These are phyloP conservation scores for Antheraea yamamai DNA, from an alignment of 2,888 invertebrate genomes.

Conservation along the genomic window DNA sequence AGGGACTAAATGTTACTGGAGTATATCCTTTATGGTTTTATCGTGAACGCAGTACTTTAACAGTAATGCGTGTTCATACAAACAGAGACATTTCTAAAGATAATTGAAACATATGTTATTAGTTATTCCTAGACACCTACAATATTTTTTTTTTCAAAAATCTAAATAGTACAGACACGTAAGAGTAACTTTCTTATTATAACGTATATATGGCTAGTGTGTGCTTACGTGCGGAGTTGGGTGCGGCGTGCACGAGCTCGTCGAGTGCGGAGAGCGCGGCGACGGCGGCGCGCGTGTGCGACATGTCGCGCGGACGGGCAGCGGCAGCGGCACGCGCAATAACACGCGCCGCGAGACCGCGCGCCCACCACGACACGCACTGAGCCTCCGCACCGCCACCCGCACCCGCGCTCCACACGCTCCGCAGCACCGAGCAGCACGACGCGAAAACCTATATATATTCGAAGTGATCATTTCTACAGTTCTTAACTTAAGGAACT, in stretches of 20 bases:
- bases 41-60: no score
- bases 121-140: no score
- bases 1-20: no score
- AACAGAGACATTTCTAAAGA: no score
- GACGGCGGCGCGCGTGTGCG: conserved; percentile 56
- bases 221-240: conserved; percentile 57
- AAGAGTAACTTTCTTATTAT: no score
- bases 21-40: no score
- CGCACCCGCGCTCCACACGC: conserved; percentile 52
- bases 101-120: no score
- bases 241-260: conserved; percentile 63
- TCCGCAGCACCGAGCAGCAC: conserved; percentile 64
- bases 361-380: conserved; percentile 70
- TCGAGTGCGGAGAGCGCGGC: conserved; percentile 66
- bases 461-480: not conserved
- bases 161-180: no score
- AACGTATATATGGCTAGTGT: no score
- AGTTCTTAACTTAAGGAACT: no score
- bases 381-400: conserved; percentile 36
- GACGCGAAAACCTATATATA: conserved; percentile 60
- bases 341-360: conserved; percentile 64
- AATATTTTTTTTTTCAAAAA: no score
- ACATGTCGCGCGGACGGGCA: conserved; percentile 46
- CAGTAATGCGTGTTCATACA: no score
- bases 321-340: conserved; percentile 61